Conservation (phyloP, 2,113 vertebrate genomes). For the Addax nasomaculatus region DNA sequence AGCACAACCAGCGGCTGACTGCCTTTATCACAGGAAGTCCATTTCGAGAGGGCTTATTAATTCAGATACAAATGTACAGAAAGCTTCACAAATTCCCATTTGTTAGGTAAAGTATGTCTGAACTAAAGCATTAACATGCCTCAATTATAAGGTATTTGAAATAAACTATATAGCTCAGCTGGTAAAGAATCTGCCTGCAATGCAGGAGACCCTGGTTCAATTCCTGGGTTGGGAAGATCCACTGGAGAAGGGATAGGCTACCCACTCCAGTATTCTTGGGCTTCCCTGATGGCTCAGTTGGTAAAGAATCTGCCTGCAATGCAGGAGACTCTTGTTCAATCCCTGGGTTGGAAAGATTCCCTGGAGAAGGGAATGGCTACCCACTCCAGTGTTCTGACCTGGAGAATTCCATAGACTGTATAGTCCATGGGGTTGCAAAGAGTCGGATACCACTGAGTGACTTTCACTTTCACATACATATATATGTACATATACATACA, state of each 20-base stretch:
- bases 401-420: not conserved
- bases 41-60: not conserved
- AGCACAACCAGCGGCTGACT: not conserved
- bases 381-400: not conserved
- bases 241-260: not conserved
- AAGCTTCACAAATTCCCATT: not conserved
- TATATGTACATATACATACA: not conserved
- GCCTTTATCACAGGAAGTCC: not conserved
- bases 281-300: not conserved
- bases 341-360: not conserved
- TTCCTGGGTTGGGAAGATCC: not conserved
- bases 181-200: not conserved
- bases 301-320: not conserved
- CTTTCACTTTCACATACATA: not conserved
- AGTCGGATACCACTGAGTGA: not conserved
- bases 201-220: not conserved
- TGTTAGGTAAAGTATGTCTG: not conserved
- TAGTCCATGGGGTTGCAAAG: not conserved
- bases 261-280: not conserved
- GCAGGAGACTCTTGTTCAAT: not conserved
- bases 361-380: not conserved
- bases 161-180: not conserved
- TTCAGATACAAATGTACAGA: not conserved
- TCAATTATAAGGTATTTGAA: not conserved
- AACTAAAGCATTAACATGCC: not conserved